Base-by-base conservation (phyloP, 2,888 invertebrate species). In the Eristalis intricaria region DNA sequence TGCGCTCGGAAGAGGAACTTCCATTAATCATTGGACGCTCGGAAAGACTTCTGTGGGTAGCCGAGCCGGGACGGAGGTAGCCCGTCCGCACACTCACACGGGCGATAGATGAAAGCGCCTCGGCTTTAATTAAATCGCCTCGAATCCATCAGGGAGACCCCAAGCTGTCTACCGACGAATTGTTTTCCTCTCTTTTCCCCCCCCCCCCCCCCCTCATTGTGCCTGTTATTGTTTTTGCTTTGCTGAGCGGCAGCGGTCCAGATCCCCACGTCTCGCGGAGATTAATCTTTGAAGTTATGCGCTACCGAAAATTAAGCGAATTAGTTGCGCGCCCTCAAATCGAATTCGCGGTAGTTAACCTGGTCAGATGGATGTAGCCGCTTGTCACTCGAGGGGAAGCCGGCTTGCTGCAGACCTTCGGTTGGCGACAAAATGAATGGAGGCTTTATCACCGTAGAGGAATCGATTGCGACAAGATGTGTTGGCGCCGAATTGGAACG, bases 251-350 rank as follows among this genome's bases (percentile, higher is more conserved):
- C 50, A 19, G 50, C 19, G 50, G 50, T 50, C 50, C 50, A 50
- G 50, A 23, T 23, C 60, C 60, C 26, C 60, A 23, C 26, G 35
- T 4, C 35, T 23, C 15, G 38, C 50, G 76, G 50, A 50, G 66
- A 87, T 83, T 87, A 83, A 87, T 83, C 43, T 83, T 76, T 58
- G 26, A 75, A 68, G 64, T 79, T 84, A 84, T 79, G 66, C 90
- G 92, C 92, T 92, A 91, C 92, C 89, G 92, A 92, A 92, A 91
- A 92, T 92, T 92, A 92, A 90, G 89, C 35, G 70, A 86, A 86
- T 88, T 82, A 86, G 82, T 80, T 86, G 80, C 87, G 87, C 84
- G 64, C 65, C 73, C 60, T 82, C 82, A 78, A 82, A 86, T 82
- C 64, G 74, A 85, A 82, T 85, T 85, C 60, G 71, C 58, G 73